phyloP scores from a whole-genome alignment of 2,797 vertebrate genomes.

The Gymnopithys bicolor region DNA sequence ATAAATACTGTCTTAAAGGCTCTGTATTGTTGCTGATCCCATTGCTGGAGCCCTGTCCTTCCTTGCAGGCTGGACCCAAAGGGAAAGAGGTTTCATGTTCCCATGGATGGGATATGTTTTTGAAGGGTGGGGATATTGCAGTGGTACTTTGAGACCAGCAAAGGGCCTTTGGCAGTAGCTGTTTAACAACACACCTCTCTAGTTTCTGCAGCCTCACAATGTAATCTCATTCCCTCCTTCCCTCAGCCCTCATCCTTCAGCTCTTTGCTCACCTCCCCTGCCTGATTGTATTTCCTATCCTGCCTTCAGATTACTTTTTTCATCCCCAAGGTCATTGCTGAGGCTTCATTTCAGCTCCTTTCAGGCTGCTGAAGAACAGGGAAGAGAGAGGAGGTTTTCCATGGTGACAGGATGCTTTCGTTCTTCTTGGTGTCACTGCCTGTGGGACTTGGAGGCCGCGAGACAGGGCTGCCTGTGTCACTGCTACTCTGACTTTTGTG shows the following conservation, averaged over 20 bases:
- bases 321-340: neutral
- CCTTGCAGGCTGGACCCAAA: neutral
- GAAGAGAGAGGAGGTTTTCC: neutral
- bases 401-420: neutral
- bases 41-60: constrained; percentile 12
- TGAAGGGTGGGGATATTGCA: neutral
- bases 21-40: neutral
- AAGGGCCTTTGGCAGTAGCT: neutral
- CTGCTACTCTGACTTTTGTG: neutral
- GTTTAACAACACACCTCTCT: neutral
- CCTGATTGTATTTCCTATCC: neutral
- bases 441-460: neutral
- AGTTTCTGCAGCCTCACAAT: neutral
- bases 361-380: neutral
- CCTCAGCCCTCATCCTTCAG: neutral
- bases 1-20: constrained; percentile 34
- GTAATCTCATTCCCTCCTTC: neutral
- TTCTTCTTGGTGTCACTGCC: fast-evolving
- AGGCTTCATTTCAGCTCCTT: neutral
- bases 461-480: neutral
- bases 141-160: neutral
- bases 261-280: neutral
- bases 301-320: constrained; percentile 2
- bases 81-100: neutral
- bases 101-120: neutral